These are phyloP conservation scores for Catharus ustulatus DNA, from an alignment of 2,797 vertebrate genomes.

Conservation along the genomic window DNA sequence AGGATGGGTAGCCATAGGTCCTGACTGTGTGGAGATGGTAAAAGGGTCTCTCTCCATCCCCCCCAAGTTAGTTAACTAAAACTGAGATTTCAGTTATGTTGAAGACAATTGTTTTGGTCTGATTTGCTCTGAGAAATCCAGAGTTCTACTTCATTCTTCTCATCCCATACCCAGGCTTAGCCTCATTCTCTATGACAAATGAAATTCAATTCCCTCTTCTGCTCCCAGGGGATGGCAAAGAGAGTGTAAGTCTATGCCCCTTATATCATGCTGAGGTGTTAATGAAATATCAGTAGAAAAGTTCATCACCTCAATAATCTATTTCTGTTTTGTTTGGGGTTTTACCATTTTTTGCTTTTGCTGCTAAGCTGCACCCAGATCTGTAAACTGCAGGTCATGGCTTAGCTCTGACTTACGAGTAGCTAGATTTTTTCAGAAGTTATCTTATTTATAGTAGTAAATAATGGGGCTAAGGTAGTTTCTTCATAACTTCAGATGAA, in stretches of 20 bases:
- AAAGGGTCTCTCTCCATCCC: accelerated
- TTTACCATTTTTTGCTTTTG: not conserved
- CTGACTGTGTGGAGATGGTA: not conserved
- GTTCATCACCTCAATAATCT: not conserved
- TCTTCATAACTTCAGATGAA: not conserved
- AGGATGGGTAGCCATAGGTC: not conserved
- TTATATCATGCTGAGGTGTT: not conserved
- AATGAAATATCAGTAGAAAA: slow-evolving; percentile 15
- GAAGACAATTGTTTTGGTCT: not conserved
- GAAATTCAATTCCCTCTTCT: slow-evolving; percentile 4
- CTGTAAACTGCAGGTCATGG: not conserved
- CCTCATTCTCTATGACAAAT: not conserved
- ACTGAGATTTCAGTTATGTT: not conserved
- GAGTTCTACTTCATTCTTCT: not conserved
- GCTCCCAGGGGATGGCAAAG: not conserved
- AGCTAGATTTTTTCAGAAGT: not conserved
- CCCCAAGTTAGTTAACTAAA: not conserved
- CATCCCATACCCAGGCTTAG: not conserved
- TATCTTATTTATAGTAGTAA: not conserved
- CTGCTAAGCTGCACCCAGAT: not conserved
- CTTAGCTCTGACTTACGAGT: not conserved
- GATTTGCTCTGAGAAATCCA: not conserved
- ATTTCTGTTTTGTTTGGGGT: not conserved
- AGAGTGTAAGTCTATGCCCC: not conserved
- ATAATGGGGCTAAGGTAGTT: not conserved